Evolutionary conservation across 1,140 invertebrate species (phyloP).

Genomic region (Drosophila quadrilineata): DNA sequence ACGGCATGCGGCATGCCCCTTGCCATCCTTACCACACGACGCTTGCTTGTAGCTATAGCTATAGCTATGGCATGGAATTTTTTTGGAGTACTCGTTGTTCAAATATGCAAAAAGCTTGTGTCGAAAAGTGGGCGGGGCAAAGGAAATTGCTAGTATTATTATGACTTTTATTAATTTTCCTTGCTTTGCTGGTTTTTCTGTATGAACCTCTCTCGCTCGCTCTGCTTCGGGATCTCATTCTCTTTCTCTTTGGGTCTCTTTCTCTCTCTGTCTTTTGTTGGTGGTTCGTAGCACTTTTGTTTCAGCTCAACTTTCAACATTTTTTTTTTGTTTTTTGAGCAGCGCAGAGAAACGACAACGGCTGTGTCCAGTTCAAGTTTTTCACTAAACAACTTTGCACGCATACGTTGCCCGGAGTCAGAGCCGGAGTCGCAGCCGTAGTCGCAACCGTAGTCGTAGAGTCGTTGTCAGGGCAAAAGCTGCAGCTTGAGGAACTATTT

Average conservation of each 20-base stretch:
- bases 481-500: background rate
- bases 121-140: slow-evolving; percentile 44
- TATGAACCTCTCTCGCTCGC: background rate
- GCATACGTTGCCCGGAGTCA: slow-evolving; percentile 40
- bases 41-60: background rate
- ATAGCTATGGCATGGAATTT: slow-evolving; percentile 9
- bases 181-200: slow-evolving; percentile 29
- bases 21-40: background rate
- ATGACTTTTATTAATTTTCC: slow-evolving; percentile 79
- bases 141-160: slow-evolving; percentile 79
- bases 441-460: background rate
- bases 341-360: slow-evolving; percentile 18
- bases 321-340: slow-evolving; percentile 9
- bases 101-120: slow-evolving; percentile 56
- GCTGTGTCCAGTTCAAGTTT: slow-evolving; percentile 71
- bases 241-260: too few species aligned
- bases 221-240: too few species aligned
- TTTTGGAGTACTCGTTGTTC: slow-evolving; percentile 16
- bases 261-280: background rate
- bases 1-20: background rate
- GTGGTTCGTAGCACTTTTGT: slow-evolving; percentile 42
- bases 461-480: background rate
- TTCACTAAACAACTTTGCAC: slow-evolving; percentile 77
- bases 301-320: slow-evolving; percentile 48
- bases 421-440: background rate